Base-by-base conservation (phyloP, 2,113 vertebrate species). In the Epinephelus lanceolatus region DNA sequence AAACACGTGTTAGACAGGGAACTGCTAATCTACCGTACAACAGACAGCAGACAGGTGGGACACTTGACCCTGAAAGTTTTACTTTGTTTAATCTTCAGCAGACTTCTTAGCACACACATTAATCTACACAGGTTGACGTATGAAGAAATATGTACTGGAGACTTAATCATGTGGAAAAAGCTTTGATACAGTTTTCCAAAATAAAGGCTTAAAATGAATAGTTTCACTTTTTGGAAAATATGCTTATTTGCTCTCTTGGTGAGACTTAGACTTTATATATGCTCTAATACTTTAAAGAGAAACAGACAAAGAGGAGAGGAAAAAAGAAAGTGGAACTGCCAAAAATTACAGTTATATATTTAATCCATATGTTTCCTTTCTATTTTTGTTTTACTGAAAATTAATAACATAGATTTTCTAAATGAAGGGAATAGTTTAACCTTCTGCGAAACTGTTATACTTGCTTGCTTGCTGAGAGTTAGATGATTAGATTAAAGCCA, bases 1-100 rank as follows among this genome's bases (percentile, higher is more conserved):
- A 81, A 83, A 84, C 59, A 78, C 66, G 53, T 85, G 82, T 88
- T 60, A 66, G 47, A 84, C 75, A 71, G 80, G 23, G 9, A 86
- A 18, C 73, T 30, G 65, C 68, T 78, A 83, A 84, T 87, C 52
- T n/a, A 63, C 71, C 12, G 1, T 53, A 17, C n/a, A 25, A 25
- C 71, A 47, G 59, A 73, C 49, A 76, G 81, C 0, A 82, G 55
- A 68, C 85, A 84, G 69, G 65, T 80, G 75, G 51, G 27, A 52
- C 55, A 47, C 21, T 13, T 6, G 52, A 78, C 27, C 73, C 57
- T 6, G 19, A 67, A 65, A 47, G 49, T 19, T 42, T 56, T 69
- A 14, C 13, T 55, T 42, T 17, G 10, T 49, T 9, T 11, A 5
- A 47, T 21, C 52, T 30, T 40, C 33, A 57, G 37, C 56, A 78